Conservation (phyloP, 2,797 vertebrate species). For the Sparidentex hasta region DNA sequence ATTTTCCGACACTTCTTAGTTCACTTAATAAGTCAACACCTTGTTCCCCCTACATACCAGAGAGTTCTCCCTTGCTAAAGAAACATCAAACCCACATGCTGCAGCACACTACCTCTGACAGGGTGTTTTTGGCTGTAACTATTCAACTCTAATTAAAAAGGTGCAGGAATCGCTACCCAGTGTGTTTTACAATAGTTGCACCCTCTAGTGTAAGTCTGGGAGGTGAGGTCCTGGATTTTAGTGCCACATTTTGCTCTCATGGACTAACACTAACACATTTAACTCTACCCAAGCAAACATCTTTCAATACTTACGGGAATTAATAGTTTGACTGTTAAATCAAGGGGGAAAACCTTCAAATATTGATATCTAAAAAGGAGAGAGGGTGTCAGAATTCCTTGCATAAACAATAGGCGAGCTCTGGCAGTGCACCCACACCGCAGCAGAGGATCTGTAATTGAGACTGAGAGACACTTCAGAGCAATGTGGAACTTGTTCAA, state of each 20-base stretch:
- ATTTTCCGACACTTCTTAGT: slow-evolving; percentile 78
- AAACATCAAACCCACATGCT: slow-evolving; percentile 74
- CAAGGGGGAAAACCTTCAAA: slow-evolving; percentile 37
- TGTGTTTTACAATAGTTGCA: slow-evolving; percentile 57
- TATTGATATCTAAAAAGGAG: slow-evolving; percentile 38
- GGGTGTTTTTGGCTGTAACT: slow-evolving; percentile 53
- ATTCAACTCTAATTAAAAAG: slow-evolving; percentile 77
- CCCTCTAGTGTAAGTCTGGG: slow-evolving; percentile 49
- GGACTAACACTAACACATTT: slow-evolving; percentile 48
- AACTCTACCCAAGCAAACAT: slow-evolving; percentile 55
- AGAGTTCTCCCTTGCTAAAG: slow-evolving; percentile 62
- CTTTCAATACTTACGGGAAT: slow-evolving; percentile 31
- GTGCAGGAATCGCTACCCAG: slow-evolving; percentile 55
- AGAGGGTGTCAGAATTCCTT: slow-evolving; percentile 36
- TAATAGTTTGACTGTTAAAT: slow-evolving; percentile 49
- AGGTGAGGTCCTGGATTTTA: slow-evolving; percentile 48
- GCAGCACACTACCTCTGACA: slow-evolving; percentile 58
- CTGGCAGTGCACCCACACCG: slow-evolving; percentile 53
- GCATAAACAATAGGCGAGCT: slow-evolving; percentile 57
- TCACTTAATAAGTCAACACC: slow-evolving; percentile 85
- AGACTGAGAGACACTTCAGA: slow-evolving; percentile 62
- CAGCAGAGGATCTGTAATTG: slow-evolving; percentile 64
- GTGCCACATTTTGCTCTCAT: slow-evolving; percentile 48
- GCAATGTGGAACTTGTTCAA: slow-evolving; percentile 70
- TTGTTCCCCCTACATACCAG: slow-evolving; percentile 71